Evolutionary conservation across 2,888 invertebrate species (phyloP).

Genomic region (Clepsis dumicolana): DNA sequence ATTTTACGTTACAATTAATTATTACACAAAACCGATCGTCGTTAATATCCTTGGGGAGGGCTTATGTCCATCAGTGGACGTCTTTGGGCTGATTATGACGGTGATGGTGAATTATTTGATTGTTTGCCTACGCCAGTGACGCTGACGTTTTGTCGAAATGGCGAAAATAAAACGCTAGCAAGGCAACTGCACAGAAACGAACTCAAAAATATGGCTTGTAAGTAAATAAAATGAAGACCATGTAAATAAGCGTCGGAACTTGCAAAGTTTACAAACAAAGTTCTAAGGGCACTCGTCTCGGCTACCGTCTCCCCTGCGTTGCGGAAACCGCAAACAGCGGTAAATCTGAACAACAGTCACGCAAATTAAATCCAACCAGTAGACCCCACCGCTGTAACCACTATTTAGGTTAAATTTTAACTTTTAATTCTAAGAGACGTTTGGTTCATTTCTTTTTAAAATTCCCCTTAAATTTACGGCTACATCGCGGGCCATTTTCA

Average conservation of each 20-base stretch:
- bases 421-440: neutral
- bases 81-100: no score
- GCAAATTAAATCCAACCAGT: slow-evolving; percentile 17
- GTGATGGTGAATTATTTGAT: no score
- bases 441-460: neutral
- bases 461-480: neutral
- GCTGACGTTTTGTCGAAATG: neutral
- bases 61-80: no score
- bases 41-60: no score
- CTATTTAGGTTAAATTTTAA: slow-evolving; percentile 10
- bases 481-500: neutral
- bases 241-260: neutral
- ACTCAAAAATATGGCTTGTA: neutral
- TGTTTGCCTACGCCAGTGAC: no score
- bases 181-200: neutral
- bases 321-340: slow-evolving; percentile 24
- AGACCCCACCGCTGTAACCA: slow-evolving; percentile 16
- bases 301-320: slow-evolving; percentile 8
- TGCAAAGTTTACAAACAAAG: neutral
- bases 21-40: no score
- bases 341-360: neutral
- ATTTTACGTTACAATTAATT: no score
- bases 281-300: neutral
- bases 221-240: neutral
- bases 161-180: neutral